These are phyloP conservation scores for Sebastolobus altivelis DNA, from an alignment of 2,797 vertebrate genomes.

Conservation along the genomic window DNA sequence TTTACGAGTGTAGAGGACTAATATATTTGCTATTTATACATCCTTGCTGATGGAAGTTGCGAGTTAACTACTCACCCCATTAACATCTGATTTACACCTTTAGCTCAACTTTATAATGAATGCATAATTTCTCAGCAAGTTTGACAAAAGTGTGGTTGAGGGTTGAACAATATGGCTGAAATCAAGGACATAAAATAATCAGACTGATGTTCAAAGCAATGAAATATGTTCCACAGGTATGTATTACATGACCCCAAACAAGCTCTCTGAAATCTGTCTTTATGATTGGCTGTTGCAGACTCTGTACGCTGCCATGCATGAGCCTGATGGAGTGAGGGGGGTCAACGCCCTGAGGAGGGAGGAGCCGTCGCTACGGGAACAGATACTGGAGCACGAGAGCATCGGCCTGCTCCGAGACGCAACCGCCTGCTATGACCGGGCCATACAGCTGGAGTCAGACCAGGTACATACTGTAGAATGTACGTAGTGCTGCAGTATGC, in stretches of 20 bases:
- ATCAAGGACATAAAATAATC: too few relatives aligned
- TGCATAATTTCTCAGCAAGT: background rate
- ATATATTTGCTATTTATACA: background rate
- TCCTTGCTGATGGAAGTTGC: background rate
- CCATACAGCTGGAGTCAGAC: constrained; percentile 96
- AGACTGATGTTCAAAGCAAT: background rate
- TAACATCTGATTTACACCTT: background rate
- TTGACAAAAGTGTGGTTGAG: background rate
- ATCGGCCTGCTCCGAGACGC: constrained; percentile 96
- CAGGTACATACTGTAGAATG: constrained; percentile 82
- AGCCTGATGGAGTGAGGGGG: constrained; percentile 96
- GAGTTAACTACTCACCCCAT: background rate
- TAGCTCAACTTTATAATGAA: background rate
- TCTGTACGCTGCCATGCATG: constrained; percentile 97
- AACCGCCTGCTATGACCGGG: constrained; percentile 96
- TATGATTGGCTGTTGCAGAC: constrained; percentile 68
- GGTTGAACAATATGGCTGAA: background rate
- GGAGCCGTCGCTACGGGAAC: constrained; percentile 95
- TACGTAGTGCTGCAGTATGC: background rate
- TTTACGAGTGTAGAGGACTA: background rate
- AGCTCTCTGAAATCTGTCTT: background rate
- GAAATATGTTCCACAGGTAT: too few relatives aligned
- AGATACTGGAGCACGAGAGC: constrained; percentile 98
- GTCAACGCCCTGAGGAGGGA: constrained; percentile 95
- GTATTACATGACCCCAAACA: background rate